phyloP scores from a whole-genome alignment of 2,888 invertebrate genomes.

The Thymelicus sylvestris region DNA sequence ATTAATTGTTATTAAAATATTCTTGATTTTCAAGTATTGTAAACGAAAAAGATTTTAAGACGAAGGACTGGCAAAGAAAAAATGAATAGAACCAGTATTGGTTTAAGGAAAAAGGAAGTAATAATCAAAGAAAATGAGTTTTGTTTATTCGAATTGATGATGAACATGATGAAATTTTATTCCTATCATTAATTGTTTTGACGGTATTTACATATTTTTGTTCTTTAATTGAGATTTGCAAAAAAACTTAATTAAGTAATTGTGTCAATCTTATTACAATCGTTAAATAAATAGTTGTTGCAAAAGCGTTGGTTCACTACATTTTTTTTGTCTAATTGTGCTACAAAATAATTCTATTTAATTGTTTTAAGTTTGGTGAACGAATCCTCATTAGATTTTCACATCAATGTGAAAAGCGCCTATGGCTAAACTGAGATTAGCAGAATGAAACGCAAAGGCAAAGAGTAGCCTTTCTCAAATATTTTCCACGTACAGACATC shows the following conservation, averaged over 20 bases:
- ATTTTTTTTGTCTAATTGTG: too few species aligned
- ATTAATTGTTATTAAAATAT: not conserved
- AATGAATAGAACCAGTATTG: not conserved
- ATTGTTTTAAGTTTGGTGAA: too few species aligned
- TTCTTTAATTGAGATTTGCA: not conserved
- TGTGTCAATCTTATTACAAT: not conserved
- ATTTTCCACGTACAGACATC: too few species aligned
- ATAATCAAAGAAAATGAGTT: conserved; percentile 1
- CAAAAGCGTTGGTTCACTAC: too few species aligned
- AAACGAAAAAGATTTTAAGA: not conserved
- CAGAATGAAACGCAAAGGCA: too few species aligned
- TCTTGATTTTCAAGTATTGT: too few species aligned
- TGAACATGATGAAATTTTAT: not conserved
- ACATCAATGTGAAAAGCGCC: too few species aligned
- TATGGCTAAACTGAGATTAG: too few species aligned
- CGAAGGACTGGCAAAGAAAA: not conserved
- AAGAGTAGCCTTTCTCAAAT: too few species aligned
- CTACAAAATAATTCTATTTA: too few species aligned
- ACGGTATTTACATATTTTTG: not conserved
- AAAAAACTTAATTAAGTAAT: not conserved
- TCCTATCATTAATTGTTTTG: not conserved
- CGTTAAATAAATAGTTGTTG: too few species aligned
- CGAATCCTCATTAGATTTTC: too few species aligned
- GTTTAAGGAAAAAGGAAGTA: conserved; percentile 1
- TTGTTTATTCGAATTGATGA: not conserved